Percentiles rank a stretch among this genome's conserved stretches.
Evolutionary conservation across 1,140 invertebrate species (phyloP).

Genomic region (Scylla paramamosain): DNA sequence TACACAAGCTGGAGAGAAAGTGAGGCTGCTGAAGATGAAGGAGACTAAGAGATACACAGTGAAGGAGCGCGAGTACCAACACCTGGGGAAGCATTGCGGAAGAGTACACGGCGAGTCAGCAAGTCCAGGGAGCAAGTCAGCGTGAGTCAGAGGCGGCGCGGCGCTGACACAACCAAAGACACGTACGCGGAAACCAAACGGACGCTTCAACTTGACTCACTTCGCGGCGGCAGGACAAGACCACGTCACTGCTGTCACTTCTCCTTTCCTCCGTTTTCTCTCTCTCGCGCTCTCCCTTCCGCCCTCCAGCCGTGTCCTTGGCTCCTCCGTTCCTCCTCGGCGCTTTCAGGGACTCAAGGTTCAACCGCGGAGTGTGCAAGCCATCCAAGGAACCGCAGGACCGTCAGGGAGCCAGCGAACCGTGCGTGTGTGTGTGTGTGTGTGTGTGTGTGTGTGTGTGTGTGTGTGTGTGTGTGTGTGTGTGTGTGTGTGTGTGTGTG

Average conservation of each 20-base stretch:
- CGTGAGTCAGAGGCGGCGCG: too few relatives aligned
- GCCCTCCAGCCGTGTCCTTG: not conserved
- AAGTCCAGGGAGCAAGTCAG: not conserved
- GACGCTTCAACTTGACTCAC: not conserved
- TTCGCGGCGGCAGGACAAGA: not conserved
- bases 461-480: conserved; percentile 19
- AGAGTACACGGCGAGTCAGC: not conserved
- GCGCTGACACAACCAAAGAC: too few relatives aligned
- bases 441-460: conserved; percentile 10
- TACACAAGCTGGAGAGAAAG: not conserved
- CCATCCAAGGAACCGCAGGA: not conserved
- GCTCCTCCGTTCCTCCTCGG: not conserved
- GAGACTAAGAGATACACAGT: too few relatives aligned
- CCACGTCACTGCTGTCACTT: not conserved
- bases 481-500: conserved; percentile 4
- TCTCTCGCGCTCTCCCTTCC: not conserved
- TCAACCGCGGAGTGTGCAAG: not conserved
- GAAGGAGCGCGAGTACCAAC: too few relatives aligned
- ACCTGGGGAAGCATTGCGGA: too few relatives aligned
- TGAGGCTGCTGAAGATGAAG: too few relatives aligned
- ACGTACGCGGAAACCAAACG: not conserved
- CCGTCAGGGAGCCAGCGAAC: not conserved
- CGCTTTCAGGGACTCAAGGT: not conserved
- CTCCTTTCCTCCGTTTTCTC: not conserved
- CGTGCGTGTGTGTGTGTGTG: not conserved